A percentile compares a stretch with the other conserved stretches of the same genome.
phyloP scores from a whole-genome alignment of 2,113 vertebrate species.

The Gobiocypris rarus region DNA sequence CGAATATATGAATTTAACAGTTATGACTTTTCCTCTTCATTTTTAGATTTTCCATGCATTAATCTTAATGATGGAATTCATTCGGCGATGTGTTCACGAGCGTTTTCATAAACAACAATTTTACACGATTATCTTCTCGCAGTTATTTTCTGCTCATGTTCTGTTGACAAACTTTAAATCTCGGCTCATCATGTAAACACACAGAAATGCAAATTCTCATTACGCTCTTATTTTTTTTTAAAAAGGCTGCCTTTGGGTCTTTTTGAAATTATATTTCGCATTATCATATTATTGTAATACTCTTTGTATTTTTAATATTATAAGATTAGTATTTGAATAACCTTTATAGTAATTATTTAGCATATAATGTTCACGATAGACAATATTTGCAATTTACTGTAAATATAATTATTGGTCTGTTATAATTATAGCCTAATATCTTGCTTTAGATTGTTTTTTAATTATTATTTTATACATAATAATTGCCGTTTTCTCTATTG shows the following conservation, averaged over 20 bases:
- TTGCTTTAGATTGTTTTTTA: neutral
- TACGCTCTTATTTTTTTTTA: too few relatives aligned
- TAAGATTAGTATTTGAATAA: neutral
- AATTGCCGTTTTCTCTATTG: neutral
- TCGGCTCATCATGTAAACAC: neutral
- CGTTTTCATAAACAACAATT: neutral
- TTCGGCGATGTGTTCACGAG: neutral
- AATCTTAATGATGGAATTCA: neutral
- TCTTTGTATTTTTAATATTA: neutral
- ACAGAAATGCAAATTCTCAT: neutral
- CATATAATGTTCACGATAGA: neutral
- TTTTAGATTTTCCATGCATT: neutral
- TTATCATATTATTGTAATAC: neutral
- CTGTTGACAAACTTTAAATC: neutral
- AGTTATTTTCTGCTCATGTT: neutral
- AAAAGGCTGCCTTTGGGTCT: too few relatives aligned
- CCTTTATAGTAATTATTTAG: neutral
- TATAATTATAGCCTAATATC: neutral
- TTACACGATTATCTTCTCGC: neutral
- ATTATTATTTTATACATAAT: neutral
- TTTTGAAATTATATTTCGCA: too few relatives aligned
- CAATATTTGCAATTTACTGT: neutral
- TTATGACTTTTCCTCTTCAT: neutral
- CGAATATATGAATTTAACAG: too few relatives aligned
- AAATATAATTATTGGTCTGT: neutral